phyloP scores from a whole-genome alignment of 2,113 vertebrate genomes.

The Carlito syrichta region DNA sequence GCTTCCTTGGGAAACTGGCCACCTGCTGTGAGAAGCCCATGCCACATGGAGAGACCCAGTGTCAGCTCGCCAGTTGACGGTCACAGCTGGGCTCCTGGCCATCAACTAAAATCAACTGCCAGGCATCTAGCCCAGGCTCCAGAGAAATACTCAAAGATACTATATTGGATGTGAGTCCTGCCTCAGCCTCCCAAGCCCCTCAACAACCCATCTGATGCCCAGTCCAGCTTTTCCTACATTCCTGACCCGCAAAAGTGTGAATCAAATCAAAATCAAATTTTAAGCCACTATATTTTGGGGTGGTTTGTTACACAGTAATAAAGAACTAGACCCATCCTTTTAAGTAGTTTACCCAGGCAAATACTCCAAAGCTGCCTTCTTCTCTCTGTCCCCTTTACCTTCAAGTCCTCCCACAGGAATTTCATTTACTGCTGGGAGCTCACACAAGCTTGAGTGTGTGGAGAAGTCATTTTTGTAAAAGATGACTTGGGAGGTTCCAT shows the following conservation, averaged over 20 bases:
- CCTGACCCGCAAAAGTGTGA: background rate
- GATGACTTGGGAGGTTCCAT: conserved; percentile 18
- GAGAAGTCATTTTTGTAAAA: conserved; percentile 30
- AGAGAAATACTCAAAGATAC: background rate
- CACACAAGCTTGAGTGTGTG: background rate
- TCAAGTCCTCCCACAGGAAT: background rate
- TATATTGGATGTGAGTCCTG: background rate
- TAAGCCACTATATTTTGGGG: background rate
- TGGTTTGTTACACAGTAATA: background rate
- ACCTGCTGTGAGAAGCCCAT: background rate
- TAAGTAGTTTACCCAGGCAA: background rate
- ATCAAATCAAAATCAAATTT: background rate
- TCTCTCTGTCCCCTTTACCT: background rate
- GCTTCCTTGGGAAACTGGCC: background rate
- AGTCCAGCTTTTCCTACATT: background rate
- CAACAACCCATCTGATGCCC: background rate
- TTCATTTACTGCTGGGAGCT: background rate
- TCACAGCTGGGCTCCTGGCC: background rate
- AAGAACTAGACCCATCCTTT: background rate
- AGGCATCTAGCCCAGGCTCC: background rate
- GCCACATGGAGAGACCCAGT: background rate
- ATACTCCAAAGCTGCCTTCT: background rate
- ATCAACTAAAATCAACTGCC: background rate
- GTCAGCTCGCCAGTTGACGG: background rate
- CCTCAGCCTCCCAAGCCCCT: background rate